A percentile compares a stretch with the other conserved stretches of the same genome.
phyloP scores from a whole-genome alignment of 2,113 vertebrate species.

The Eptesicus fuscus region DNA sequence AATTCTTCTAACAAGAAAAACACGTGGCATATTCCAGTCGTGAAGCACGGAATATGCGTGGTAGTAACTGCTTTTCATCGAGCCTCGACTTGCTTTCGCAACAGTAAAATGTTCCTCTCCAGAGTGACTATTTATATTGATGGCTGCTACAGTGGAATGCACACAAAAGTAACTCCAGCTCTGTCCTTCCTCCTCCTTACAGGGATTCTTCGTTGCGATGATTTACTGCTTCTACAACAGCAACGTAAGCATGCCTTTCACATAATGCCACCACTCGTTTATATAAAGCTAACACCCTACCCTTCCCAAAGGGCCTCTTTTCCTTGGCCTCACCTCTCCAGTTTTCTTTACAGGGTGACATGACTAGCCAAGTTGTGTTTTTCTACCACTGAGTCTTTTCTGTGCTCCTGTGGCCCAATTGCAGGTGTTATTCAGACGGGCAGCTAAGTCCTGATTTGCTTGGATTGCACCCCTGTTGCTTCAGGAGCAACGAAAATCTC shows the following conservation, averaged over 20 bases:
- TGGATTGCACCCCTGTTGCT: background rate
- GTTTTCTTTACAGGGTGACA: background rate
- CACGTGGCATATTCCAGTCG: background rate
- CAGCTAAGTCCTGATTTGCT: background rate
- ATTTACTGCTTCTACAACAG: constrained; percentile 99
- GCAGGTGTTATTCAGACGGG: background rate
- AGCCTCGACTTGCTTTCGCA: background rate
- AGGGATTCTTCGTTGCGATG: constrained; percentile 96
- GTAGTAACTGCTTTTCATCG: background rate
- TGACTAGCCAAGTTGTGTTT: background rate
- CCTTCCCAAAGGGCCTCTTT: background rate
- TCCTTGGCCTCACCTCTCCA: background rate
- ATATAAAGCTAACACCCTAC: background rate
- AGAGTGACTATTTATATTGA: background rate
- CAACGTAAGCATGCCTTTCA: constrained; percentile 85
- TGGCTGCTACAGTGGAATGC: background rate
- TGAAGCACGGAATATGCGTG: background rate
- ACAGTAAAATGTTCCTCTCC: background rate
- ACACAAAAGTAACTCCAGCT: background rate
- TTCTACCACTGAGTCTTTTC: background rate
- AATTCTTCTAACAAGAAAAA: background rate
- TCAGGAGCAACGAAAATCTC: background rate
- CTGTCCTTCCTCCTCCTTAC: constrained; percentile 44
- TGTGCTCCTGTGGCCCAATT: background rate
- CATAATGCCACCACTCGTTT: background rate